Evolutionary conservation across 2,888 invertebrate genomes (phyloP).

Genomic region (Neocrepidodera transversa): DNA sequence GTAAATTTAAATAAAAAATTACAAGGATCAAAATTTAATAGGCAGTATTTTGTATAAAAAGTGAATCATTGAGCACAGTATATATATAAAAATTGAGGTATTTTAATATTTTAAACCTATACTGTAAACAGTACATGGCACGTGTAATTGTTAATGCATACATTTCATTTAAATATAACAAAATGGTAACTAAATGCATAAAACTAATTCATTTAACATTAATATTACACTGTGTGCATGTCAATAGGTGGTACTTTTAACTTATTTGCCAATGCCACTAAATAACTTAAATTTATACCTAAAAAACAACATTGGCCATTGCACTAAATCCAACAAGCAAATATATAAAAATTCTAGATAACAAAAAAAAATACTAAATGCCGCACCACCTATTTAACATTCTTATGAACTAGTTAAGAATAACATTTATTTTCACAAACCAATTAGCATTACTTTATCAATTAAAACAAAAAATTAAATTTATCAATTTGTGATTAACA

Average conservation of each 20-base stretch:
- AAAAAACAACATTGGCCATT: conserved; percentile 21
- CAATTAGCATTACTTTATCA: conserved; percentile 22
- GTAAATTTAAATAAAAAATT: conserved; percentile 24
- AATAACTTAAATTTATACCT: conserved; percentile 3
- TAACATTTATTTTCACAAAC: conserved; percentile 25
- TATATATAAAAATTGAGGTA: conserved; percentile 42
- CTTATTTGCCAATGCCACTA: conserved; percentile 10
- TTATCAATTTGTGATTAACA: conserved; percentile 29
- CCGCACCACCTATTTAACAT: conserved; percentile 14
- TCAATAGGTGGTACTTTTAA: conserved; percentile 29
- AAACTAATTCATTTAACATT: conserved; percentile 38
- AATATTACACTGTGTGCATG: conserved; percentile 25
- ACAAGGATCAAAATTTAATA: conserved; percentile 33
- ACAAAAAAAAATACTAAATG: background rate
- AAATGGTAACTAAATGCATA: conserved; percentile 40
- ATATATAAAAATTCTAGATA: conserved; percentile 8
- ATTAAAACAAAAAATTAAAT: conserved; percentile 28
- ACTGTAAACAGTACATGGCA: conserved; percentile 41
- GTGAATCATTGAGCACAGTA: conserved; percentile 41
- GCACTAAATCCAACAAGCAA: conserved; percentile 16
- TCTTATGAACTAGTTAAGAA: conserved; percentile 4
- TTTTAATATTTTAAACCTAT: conserved; percentile 37
- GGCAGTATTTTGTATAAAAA: conserved; percentile 38
- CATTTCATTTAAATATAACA: conserved; percentile 34
- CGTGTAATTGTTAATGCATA: conserved; percentile 39